Base-by-base conservation (phyloP, 2,797 vertebrate species). In the Sebastes hubbsi region DNA sequence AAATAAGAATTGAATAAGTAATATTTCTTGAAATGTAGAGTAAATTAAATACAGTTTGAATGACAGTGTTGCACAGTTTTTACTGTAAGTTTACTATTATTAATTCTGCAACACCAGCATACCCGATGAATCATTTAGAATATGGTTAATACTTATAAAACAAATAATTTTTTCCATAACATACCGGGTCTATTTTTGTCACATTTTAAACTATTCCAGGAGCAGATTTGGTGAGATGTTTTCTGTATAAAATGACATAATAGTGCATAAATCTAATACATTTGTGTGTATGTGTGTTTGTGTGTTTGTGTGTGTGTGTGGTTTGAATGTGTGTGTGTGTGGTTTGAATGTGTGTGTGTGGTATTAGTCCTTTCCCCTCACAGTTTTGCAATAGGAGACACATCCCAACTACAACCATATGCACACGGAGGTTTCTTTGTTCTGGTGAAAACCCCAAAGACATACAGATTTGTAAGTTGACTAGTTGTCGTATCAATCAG, bases 351-450 rank as follows among this genome's bases (percentile, higher is more conserved):
- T 82, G 42, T 78, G 60, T 90, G 90, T 79, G 60, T 90, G 90
- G 24, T 68, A 2, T 86, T 89, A 99, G 99, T 98, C 85, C 86
- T 98, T 70, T 98, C 98, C 75, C 96, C 98, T 22, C 96, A 98
- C 90, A 99, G 97, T 91, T 99, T 99, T 94, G 93, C 96, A 85
- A 97, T 99, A 90, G 96, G 97, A 49, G 95, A 99, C 90, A 99
- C 98, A 1, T 96, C 97, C n/a, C 88, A 93, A 10, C 94, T 98
- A 88, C 96, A 97, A 79, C 94, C 96, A 64, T 99, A 99, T 88
- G 92, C 96, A 85, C 97, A 99, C 2, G 98, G 99, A 82, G 99
- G 99, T 38, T 97, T 98, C 92, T 97, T 98, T 90, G 91, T 97
- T 60, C 95, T 97, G 90, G 91, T 99, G 92, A 99, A 99, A 95